Percentiles rank a stretch among this genome's conserved stretches.
These are phyloP conservation scores for Rhadinocentrus ornatus DNA, from an alignment of 2,797 vertebrate genomes.

Conservation along the genomic window DNA sequence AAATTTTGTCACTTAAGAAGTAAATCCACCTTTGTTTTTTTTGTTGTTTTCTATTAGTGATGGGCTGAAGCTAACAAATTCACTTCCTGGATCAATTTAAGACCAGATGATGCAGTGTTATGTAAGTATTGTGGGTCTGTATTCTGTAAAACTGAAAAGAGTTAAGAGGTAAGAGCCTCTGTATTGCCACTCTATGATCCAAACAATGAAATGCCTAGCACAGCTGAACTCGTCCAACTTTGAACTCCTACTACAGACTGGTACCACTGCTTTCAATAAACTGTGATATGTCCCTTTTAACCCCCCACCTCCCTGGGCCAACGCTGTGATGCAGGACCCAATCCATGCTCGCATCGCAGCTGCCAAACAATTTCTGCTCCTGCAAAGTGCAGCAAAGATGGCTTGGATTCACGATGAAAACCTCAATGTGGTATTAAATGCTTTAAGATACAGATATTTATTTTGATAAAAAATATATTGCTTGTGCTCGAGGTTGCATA, in stretches of 20 bases:
- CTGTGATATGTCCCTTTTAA: constrained; percentile 63
- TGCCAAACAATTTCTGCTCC: constrained; percentile 28
- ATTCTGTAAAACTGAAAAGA: constrained; percentile 35
- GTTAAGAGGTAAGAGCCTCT: constrained; percentile 45
- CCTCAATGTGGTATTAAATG: constrained; percentile 29
- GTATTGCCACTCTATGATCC: constrained; percentile 33
- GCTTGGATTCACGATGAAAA: constrained; percentile 12
- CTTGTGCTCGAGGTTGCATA: constrained; percentile 37
- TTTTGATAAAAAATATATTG: constrained; percentile 15
- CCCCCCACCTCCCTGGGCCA: constrained; percentile 32
- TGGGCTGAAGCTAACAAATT: constrained; percentile 36
- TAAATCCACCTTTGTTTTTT: constrained; percentile 53
- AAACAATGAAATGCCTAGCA: constrained; percentile 63
- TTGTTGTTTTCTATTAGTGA: not conserved
- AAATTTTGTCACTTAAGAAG: constrained; percentile 14
- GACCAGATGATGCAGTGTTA: constrained; percentile 64
- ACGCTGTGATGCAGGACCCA: constrained; percentile 37
- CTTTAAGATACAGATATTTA: constrained; percentile 26
- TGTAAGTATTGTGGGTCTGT: constrained; percentile 59
- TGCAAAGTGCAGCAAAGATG: constrained; percentile 9
- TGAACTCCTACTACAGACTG: constrained; percentile 54
- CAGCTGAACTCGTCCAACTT: constrained; percentile 47
- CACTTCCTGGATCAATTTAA: constrained; percentile 34
- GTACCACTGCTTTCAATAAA: constrained; percentile 45
- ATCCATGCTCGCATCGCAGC: not conserved